Base-by-base conservation (phyloP, 2,113 vertebrate species). In the Glaucomys volans region DNA sequence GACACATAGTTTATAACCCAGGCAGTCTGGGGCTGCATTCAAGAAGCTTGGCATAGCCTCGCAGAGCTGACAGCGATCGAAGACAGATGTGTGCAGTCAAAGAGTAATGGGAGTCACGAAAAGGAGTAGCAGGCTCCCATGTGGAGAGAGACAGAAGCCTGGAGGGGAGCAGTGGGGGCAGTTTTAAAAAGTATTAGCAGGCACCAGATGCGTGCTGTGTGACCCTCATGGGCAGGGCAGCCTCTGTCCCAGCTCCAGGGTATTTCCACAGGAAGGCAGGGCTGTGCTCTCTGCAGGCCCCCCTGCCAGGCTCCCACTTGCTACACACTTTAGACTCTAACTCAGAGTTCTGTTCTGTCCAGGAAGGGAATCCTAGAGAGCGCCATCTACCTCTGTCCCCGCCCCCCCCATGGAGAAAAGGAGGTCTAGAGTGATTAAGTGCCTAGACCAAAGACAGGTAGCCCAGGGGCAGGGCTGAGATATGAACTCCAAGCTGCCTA, bases 61-160 rank as follows among this genome's bases (percentile, higher is more conserved):
- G 82, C 42, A 11, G 85, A 92, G 75, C 86, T 74, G 94, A 94
- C 76, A 77, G 9, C 1, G 16, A 96, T 89, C 1, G 37, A 72
- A 97, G 94, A 91, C 97, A 98, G 97, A 96, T 96, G 95, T 74
- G n/a, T 74, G 44, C 75, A n/a, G 35, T 81, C 90, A 67, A 50
- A 62, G 90, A 95, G 40, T 59, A 95, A 95, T 40, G 89, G 52
- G 90, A 82, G 80, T 91, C 93, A 66, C 37, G 86, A 91, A 91
- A 96, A 95, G 82, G 95, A 97, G 96, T 84, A 96, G 93, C 94
- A 44, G 17, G 92, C 89, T 94, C 52, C 66, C 93, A 90, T 67
- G 77, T 91, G 95, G 81, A 75, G 87, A 67, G 93, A 91, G 89
- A 95, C 32, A n/a, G 91, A 64, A 86, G 74, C 72, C 2, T 0